Percentiles rank a stretch among this genome's conserved stretches.
These are phyloP conservation scores for Anarsia innoxiella DNA, from an alignment of 2,888 invertebrate species.

Conservation along the genomic window DNA sequence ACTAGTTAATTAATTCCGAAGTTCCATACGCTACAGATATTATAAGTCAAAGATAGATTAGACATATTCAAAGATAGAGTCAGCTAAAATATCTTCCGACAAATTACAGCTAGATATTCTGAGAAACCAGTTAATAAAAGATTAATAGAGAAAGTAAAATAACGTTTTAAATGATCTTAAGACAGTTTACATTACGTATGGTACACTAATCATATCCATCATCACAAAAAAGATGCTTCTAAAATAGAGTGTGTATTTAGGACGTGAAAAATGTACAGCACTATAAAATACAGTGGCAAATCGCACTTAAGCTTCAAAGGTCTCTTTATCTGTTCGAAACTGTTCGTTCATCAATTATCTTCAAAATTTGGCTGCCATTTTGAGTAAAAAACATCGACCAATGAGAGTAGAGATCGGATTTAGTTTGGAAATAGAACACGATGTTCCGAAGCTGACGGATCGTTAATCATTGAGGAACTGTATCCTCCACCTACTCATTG, in stretches of 20 bases:
- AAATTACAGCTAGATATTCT: conserved; percentile 15
- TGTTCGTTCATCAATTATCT: conserved; percentile 58
- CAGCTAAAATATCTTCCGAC: conserved; percentile 9
- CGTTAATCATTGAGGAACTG: conserved; percentile 55
- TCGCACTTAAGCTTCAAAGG: conserved; percentile 46
- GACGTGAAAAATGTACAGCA: conserved; percentile 47
- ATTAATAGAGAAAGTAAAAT: conserved; percentile 11
- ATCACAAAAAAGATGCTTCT: conserved; percentile 16
- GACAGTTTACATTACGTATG: conserved; percentile 10
- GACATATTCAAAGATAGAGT: conserved; percentile 13
- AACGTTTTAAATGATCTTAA: conserved; percentile 4
- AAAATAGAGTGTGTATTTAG: conserved; percentile 39
- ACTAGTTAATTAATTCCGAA: conserved; percentile 55
- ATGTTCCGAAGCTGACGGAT: conserved; percentile 43
- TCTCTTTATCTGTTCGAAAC: conserved; percentile 49
- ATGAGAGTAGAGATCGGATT: conserved; percentile 40
- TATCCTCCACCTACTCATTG: conserved; percentile 27
- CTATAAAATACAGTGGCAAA: conserved; percentile 50
- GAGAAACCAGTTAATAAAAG: conserved; percentile 10
- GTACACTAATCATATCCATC: conserved; percentile 9
- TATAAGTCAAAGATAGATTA: conserved; percentile 47
- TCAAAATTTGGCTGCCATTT: conserved; percentile 64
- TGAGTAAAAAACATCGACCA: conserved; percentile 56
- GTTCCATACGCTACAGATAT: conserved; percentile 37
- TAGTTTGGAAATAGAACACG: conserved; percentile 61